A percentile compares a stretch with the other conserved stretches of the same genome.
These are phyloP conservation scores for Heliangelus exortis DNA, from an alignment of 2,797 vertebrate genomes.

Conservation along the genomic window DNA sequence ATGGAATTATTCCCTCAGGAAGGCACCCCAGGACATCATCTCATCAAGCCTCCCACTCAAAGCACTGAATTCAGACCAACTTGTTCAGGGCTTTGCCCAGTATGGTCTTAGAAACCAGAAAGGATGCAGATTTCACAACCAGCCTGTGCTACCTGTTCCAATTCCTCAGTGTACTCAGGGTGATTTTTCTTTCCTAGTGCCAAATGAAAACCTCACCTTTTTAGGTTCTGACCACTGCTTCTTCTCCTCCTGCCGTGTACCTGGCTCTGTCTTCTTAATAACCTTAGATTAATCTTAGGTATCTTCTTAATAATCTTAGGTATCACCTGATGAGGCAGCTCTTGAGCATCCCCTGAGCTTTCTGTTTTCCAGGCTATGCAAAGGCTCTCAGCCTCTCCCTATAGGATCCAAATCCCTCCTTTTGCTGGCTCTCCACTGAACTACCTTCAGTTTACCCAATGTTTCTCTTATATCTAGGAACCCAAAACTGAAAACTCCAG, in stretches of 20 bases:
- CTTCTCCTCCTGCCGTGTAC: background rate
- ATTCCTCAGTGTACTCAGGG: background rate
- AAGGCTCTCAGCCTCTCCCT: background rate
- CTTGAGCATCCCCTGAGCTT: background rate
- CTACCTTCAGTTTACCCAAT: background rate
- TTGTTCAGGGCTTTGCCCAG: background rate
- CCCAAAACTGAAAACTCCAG: background rate
- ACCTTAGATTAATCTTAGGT: background rate
- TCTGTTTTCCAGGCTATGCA: background rate
- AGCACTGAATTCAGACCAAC: background rate
- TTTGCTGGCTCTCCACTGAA: background rate
- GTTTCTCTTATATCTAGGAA: background rate
- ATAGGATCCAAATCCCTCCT: background rate
- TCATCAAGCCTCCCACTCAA: background rate
- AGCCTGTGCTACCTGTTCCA: background rate
- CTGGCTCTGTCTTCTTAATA: background rate
- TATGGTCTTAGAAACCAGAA: background rate
- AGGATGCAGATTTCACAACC: background rate
- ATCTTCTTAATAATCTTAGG: too few species aligned
- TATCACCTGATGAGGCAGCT: background rate
- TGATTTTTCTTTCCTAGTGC: background rate
- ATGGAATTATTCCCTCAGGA: background rate
- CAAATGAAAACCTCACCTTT: background rate
- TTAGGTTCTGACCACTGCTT: background rate
- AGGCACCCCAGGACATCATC: background rate